Evolutionary conservation across 2,888 invertebrate genomes (phyloP).

Genomic region (Netelia fuscicornis): DNA sequence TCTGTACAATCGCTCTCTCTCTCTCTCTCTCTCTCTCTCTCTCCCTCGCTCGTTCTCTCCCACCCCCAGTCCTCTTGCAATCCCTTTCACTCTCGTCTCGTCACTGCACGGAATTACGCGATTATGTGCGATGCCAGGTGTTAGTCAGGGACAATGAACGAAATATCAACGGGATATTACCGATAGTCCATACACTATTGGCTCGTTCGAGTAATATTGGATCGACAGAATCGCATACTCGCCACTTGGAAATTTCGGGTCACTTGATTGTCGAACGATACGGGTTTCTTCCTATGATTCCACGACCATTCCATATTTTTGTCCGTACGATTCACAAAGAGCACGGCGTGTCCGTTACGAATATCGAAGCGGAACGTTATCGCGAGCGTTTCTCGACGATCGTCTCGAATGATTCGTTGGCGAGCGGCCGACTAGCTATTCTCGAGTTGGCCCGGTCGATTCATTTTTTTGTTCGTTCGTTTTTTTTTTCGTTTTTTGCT

Average conservation of each 20-base stretch:
- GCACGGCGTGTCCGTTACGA: conserved; percentile 37
- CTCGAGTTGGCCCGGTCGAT: conserved; percentile 10
- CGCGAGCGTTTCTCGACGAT: conserved; percentile 21
- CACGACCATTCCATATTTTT: conserved; percentile 84
- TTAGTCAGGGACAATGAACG: neutral
- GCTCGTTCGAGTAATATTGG: neutral
- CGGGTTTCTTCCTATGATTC: conserved; percentile 84
- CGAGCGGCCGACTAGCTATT: conserved; percentile 5
- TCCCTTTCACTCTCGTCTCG: neutral
- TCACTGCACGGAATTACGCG: neutral
- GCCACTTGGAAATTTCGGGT: conserved; percentile 9
- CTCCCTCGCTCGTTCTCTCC: neutral
- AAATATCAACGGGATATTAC: neutral
- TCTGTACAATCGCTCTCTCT: conserved; percentile 1
- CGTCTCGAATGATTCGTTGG: conserved; percentile 30
- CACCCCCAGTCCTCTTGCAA: too few relatives aligned
- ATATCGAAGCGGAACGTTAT: conserved; percentile 39
- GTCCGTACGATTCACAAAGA: conserved; percentile 34
- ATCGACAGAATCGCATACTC: conserved; percentile 50
- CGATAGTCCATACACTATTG: neutral
- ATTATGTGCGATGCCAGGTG: neutral
- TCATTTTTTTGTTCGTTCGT: conserved; percentile 3
- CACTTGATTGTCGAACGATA: conserved; percentile 67
- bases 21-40: neutral
- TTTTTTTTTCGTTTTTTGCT: neutral